Evolutionary conservation across 2,113 vertebrate genomes (phyloP).

Genomic region (Synchiropus splendidus): DNA sequence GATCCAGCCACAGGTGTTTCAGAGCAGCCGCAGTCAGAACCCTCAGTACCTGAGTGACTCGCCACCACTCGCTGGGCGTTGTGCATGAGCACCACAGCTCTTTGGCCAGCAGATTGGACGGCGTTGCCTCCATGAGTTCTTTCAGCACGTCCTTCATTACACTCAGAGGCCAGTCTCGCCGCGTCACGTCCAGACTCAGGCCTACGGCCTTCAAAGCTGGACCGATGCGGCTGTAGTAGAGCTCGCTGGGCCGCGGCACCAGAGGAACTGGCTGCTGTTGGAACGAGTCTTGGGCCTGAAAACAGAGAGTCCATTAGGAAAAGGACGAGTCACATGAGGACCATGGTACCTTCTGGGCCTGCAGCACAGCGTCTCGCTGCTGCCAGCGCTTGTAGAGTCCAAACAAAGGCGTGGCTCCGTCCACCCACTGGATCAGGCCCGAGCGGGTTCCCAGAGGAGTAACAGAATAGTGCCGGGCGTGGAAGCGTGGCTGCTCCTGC

Average conservation of each 20-base stretch:
- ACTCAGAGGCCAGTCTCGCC: conserved; percentile 91
- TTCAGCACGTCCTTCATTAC: conserved; percentile 94
- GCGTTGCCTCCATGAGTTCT: conserved; percentile 92
- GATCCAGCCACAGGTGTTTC: background rate
- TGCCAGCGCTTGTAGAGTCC: conserved; percentile 98
- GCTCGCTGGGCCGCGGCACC: conserved; percentile 93
- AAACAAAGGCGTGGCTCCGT: conserved; percentile 91
- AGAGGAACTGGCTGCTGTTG: conserved; percentile 86
- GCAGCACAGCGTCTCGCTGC: conserved; percentile 84
- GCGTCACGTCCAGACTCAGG: conserved; percentile 86
- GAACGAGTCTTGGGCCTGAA: conserved; percentile 82
- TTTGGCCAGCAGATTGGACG: conserved; percentile 90
- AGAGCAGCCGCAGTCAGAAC: background rate
- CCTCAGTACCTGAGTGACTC: conserved; percentile 86
- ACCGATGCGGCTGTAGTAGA: conserved; percentile 96
- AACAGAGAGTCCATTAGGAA: too few species aligned
- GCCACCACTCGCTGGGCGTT: conserved; percentile 96
- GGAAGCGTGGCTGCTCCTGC: conserved; percentile 88
- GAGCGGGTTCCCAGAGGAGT: conserved; percentile 93
- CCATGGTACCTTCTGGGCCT: conserved; percentile 84
- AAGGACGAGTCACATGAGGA: background rate
- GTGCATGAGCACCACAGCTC: conserved; percentile 97
- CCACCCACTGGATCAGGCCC: conserved; percentile 97
- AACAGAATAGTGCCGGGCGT: conserved; percentile 91
- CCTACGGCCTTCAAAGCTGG: conserved; percentile 89